Conservation (phyloP, 1,140 invertebrate genomes). For the Drosophila oshimai region DNA sequence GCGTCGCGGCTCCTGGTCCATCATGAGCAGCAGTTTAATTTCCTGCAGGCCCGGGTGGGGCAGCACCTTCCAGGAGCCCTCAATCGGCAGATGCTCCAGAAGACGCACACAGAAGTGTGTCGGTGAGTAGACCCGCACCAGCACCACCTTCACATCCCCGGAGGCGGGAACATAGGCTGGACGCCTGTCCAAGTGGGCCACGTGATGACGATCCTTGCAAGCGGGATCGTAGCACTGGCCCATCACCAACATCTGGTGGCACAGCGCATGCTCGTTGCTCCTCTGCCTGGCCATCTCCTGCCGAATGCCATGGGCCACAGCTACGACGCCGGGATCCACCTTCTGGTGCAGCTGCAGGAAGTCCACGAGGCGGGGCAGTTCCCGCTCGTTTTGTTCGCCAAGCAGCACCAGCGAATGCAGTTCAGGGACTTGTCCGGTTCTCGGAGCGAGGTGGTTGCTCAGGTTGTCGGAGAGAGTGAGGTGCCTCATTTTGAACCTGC, state of each 20-base stretch:
- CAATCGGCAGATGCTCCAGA: slow-evolving; percentile 25
- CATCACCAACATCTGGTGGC: slow-evolving; percentile 16
- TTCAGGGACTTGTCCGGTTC: accelerated
- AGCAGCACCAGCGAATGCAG: slow-evolving; percentile 36
- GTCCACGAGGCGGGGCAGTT: slow-evolving; percentile 56
- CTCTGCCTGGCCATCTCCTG: background rate
- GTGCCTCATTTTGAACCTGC: slow-evolving; percentile 49
- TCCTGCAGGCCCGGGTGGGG: background rate
- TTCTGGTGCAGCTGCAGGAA: slow-evolving; percentile 36
- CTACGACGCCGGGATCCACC: slow-evolving; percentile 17
- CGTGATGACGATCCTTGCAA: slow-evolving; percentile 37
- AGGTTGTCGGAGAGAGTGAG: slow-evolving; percentile 23
- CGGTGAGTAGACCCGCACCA: slow-evolving; percentile 42
- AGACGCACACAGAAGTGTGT: slow-evolving; percentile 45
- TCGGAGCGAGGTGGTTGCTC: background rate
- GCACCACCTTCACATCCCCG: slow-evolving; percentile 38
- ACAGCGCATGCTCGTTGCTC: background rate
- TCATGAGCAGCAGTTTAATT: slow-evolving; percentile 13
- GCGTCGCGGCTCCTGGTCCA: background rate
- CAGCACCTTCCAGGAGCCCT: slow-evolving; percentile 4
- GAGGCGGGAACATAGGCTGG: background rate
- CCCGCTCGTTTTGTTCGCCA: slow-evolving; percentile 33
- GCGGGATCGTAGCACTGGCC: slow-evolving; percentile 23
- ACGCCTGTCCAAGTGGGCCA: background rate
- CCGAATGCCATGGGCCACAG: slow-evolving; percentile 22